These are phyloP conservation scores for Agriopis marginaria DNA, from an alignment of 2,888 invertebrate genomes.

Conservation along the genomic window DNA sequence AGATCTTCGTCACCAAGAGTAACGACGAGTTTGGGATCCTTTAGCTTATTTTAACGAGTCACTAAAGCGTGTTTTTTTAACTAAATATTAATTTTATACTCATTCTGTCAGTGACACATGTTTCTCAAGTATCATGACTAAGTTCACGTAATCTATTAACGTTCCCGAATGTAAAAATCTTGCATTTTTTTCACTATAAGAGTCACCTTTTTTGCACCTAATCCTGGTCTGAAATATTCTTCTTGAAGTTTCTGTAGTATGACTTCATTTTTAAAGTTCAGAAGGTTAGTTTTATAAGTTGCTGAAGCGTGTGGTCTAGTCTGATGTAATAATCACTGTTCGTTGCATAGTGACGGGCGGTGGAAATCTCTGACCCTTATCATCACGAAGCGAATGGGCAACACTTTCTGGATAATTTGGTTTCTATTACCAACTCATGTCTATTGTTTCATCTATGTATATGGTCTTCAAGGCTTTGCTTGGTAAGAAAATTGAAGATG, in stretches of 20 bases:
- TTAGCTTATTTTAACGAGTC: too few relatives aligned
- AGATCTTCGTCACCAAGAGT: too few relatives aligned
- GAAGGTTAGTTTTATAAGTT: too few relatives aligned
- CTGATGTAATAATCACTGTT: too few relatives aligned
- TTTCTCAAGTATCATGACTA: conserved; percentile 19
- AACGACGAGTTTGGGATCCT: too few relatives aligned
- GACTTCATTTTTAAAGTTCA: too few relatives aligned
- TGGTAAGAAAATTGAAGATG: background rate
- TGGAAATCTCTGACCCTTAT: too few relatives aligned
- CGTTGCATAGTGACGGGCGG: too few relatives aligned
- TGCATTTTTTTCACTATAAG: conserved; percentile 1
- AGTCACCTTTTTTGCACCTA: background rate
- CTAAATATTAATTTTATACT: background rate
- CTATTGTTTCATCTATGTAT: background rate
- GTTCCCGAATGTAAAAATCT: conserved; percentile 10
- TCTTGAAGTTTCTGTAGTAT: background rate
- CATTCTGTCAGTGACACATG: conserved; percentile 20
- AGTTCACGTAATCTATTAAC: conserved; percentile 3
- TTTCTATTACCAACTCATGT: background rate
- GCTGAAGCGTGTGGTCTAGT: too few relatives aligned
- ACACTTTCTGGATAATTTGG: background rate
- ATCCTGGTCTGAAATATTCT: background rate
- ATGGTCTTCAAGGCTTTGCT: background rate
- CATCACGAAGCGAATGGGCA: background rate
- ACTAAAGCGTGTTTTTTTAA: too few relatives aligned